Evolutionary conservation across 2,888 invertebrate species (phyloP).

Genomic region (Celastrina argiolus): DNA sequence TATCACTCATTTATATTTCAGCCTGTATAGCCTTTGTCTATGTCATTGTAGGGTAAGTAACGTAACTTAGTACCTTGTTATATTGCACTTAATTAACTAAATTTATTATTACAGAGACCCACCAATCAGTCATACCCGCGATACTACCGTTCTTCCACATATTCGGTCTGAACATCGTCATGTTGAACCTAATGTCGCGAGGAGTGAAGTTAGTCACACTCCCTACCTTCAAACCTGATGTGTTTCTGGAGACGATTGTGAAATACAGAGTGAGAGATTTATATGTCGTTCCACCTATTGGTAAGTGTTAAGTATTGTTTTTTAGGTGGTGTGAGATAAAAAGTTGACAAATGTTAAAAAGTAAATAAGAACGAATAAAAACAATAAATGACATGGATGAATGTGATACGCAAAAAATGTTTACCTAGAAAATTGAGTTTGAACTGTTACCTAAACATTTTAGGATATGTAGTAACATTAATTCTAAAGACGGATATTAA

Average conservation of each 20-base stretch:
- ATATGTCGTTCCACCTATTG: slow-evolving; percentile 88
- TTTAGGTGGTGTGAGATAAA: too few relatives aligned
- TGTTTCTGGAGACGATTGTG: slow-evolving; percentile 80
- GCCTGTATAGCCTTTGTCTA: too few relatives aligned
- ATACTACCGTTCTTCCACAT: slow-evolving; percentile 91
- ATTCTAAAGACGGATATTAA: too few relatives aligned
- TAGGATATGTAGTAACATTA: too few relatives aligned
- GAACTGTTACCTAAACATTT: too few relatives aligned
- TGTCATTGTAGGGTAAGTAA: too few relatives aligned
- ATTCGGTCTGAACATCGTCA: slow-evolving; percentile 83
- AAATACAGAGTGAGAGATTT: slow-evolving; percentile 80
- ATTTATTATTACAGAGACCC: slow-evolving; percentile 50
- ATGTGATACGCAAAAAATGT: too few relatives aligned
- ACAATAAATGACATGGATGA: too few relatives aligned
- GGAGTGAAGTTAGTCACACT: slow-evolving; percentile 84
- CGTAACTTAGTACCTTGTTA: not conserved
- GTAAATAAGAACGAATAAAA: too few relatives aligned
- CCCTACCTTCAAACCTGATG: slow-evolving; percentile 85
- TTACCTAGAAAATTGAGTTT: too few relatives aligned
- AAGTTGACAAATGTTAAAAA: too few relatives aligned
- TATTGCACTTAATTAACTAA: not conserved
- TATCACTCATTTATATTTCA: too few relatives aligned
- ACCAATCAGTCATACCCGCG: slow-evolving; percentile 81
- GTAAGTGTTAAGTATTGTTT: slow-evolving; percentile 72
- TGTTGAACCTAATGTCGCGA: slow-evolving; percentile 76